Evolutionary conservation across 1,140 invertebrate species (phyloP).

Genomic region (Nasonia longicornis): DNA sequence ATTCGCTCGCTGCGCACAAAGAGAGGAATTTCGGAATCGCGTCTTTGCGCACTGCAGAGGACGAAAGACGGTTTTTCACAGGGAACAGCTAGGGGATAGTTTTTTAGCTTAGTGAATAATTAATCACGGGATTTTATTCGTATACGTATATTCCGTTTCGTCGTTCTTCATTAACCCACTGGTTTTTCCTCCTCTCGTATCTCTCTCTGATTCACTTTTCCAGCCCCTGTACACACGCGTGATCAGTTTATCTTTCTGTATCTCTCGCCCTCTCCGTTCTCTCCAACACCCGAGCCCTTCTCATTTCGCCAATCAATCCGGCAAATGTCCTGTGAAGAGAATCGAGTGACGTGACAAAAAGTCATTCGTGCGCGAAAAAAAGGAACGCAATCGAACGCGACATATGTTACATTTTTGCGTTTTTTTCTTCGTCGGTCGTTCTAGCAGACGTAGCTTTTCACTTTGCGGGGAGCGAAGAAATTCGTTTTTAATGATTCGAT

Average conservation of each 20-base stretch:
- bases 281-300: background rate
- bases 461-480: too few species aligned
- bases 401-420: background rate
- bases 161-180: background rate
- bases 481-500: too few species aligned
- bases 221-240: background rate
- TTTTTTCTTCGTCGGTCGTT: too few species aligned
- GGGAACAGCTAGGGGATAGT: too few species aligned
- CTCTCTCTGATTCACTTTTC: background rate
- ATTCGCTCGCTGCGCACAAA: background rate
- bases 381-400: background rate
- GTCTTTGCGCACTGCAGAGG: too few species aligned
- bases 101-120: too few species aligned
- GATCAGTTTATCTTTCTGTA: constrained; percentile 15
- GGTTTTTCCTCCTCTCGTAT: background rate
- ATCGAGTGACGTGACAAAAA: constrained; percentile 1
- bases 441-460: too few species aligned
- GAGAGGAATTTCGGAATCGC: background rate
- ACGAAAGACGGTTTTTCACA: too few species aligned
- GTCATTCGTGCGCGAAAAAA: background rate
- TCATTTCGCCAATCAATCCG: constrained; percentile 29
- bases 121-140: too few species aligned
- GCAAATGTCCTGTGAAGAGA: constrained; percentile 23
- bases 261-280: background rate
- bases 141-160: background rate